Evolutionary conservation across 2,113 vertebrate genomes (phyloP).

Genomic region (Hystrix cristata): DNA sequence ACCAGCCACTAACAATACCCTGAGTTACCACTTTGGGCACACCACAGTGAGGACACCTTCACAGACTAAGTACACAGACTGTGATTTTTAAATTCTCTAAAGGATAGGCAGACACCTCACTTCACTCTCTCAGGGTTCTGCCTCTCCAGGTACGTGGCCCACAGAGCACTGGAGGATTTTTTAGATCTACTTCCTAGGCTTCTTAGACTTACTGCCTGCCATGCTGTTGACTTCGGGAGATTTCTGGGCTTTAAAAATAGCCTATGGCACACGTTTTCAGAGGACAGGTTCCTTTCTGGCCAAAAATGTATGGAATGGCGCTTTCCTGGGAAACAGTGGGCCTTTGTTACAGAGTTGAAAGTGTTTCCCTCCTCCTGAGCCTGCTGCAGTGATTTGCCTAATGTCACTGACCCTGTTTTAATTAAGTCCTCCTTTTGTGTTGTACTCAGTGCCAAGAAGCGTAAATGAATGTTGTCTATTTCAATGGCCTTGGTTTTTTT

Average conservation of each 20-base stretch:
- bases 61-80: neutral
- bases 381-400: slow-evolving; percentile 33
- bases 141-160: neutral
- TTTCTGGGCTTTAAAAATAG: slow-evolving; percentile 54
- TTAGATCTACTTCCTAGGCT: neutral
- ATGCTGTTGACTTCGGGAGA: neutral
- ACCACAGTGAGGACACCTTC: neutral
- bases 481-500: slow-evolving; percentile 52
- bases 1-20: neutral
- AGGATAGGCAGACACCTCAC: neutral
- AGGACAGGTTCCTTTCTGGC: slow-evolving; percentile 43
- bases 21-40: neutral
- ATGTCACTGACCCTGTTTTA: slow-evolving; percentile 78
- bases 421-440: slow-evolving; percentile 74
- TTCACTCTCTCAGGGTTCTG: too few species aligned
- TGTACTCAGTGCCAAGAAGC: slow-evolving; percentile 58
- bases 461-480: slow-evolving; percentile 67
- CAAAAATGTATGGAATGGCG: slow-evolving; percentile 70
- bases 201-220: neutral
- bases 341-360: slow-evolving; percentile 75
- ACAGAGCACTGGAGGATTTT: neutral
- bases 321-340: slow-evolving; percentile 64
- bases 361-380: slow-evolving; percentile 49
- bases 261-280: slow-evolving; percentile 5
- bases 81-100: slow-evolving; percentile 17